Evolutionary conservation across 2,113 vertebrate species (phyloP).

Genomic region (Rhynchopsitta pachyrhyncha): DNA sequence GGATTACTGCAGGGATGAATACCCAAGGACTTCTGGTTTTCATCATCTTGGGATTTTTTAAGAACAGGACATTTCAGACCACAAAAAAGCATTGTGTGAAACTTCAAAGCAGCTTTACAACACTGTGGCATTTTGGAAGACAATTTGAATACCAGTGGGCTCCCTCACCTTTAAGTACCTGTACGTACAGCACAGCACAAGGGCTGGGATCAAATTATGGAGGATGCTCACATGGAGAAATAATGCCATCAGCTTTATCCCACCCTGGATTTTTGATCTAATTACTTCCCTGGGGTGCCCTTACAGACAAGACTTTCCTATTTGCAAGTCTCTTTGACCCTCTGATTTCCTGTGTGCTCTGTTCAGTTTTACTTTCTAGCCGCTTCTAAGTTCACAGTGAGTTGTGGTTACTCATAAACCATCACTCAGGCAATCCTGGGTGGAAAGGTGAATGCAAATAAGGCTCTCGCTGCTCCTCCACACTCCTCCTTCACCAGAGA

Average conservation of each 20-base stretch:
- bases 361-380: neutral
- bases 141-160: neutral
- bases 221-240: neutral
- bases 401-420: neutral
- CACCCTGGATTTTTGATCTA: neutral
- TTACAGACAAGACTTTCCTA: neutral
- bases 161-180: neutral
- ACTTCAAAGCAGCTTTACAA: neutral
- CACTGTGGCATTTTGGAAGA: neutral
- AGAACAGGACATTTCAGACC: neutral
- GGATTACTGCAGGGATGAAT: neutral
- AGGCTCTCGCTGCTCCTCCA: neutral
- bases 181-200: neutral
- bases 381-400: neutral
- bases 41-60: neutral
- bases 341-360: neutral
- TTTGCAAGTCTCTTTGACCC: conserved; percentile 7
- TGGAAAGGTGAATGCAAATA: conserved; percentile 8
- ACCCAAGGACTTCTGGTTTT: neutral
- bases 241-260: neutral
- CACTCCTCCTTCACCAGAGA: neutral
- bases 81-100: neutral
- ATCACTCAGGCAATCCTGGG: neutral
- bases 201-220: neutral
- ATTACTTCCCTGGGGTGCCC: conserved; percentile 32